Evolutionary conservation across 2,113 vertebrate species (phyloP).

Genomic region (Neolamprologus kungweensis): DNA sequence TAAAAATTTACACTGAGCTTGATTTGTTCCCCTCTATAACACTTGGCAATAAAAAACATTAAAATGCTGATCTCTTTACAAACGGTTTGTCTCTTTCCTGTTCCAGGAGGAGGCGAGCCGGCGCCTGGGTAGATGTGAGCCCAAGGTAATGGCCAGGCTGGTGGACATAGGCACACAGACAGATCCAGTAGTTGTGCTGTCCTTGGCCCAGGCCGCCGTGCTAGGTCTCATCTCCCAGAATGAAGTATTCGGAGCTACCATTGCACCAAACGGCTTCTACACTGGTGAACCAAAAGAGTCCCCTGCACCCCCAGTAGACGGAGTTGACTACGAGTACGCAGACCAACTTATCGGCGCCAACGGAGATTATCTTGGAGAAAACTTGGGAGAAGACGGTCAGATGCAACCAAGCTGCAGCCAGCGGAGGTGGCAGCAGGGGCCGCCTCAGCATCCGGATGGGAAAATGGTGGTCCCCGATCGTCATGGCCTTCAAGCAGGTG

Average conservation of each 20-base stretch:
- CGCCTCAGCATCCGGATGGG: constrained; percentile 53
- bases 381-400: constrained; percentile 66
- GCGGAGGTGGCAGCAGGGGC: constrained; percentile 61
- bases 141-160: constrained; percentile 85
- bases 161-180: constrained; percentile 93
- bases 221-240: constrained; percentile 92
- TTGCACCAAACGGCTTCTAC: constrained; percentile 86
- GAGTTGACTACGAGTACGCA: constrained; percentile 71
- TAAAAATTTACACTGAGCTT: not conserved
- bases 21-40: not conserved
- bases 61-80: not conserved
- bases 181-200: constrained; percentile 93
- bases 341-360: constrained; percentile 77
- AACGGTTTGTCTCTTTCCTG: not conserved
- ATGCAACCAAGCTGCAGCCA: constrained; percentile 71
- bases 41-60: not conserved
- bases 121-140: constrained; percentile 73
- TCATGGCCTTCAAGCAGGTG: constrained; percentile 39
- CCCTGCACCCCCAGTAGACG: constrained; percentile 63
- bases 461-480: constrained; percentile 72
- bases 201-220: constrained; percentile 90
- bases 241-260: constrained; percentile 90
- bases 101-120: constrained; percentile 71
- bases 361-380: constrained; percentile 73
- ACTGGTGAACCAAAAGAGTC: constrained; percentile 76